Evolutionary conservation across 2,113 vertebrate species (phyloP).

Genomic region (Eleginops maclovinus): DNA sequence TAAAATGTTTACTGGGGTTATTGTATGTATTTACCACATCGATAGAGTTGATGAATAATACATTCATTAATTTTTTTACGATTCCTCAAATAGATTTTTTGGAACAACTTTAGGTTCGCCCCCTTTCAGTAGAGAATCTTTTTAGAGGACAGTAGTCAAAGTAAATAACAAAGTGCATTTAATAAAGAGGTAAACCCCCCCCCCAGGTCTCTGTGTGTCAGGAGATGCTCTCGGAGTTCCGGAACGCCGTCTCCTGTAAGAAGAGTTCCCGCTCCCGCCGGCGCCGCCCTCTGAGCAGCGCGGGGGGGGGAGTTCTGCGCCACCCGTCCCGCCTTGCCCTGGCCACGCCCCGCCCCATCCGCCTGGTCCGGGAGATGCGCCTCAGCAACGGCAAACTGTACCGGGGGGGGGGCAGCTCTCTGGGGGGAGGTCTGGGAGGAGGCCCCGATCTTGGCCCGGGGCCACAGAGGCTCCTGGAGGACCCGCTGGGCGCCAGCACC

Average conservation of each 20-base stretch:
- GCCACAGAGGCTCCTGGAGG: conserved; percentile 90
- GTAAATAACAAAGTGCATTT: too few species aligned
- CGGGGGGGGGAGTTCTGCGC: conserved; percentile 70
- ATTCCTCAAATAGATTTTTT: too few species aligned
- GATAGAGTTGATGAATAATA: too few species aligned
- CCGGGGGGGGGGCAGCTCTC: conserved; percentile 80
- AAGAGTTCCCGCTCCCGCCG: conserved; percentile 91
- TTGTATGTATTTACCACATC: too few species aligned
- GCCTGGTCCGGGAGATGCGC: conserved; percentile 90
- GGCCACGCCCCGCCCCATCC: conserved; percentile 83
- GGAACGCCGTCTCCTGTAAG: conserved; percentile 92
- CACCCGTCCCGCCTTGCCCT: conserved; percentile 80
- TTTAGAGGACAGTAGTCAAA: too few species aligned
- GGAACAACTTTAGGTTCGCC: too few species aligned
- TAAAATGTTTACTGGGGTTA: too few species aligned
- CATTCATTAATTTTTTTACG: too few species aligned
- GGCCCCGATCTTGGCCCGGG: conserved; percentile 82
- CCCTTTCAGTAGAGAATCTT: conserved; percentile 49
- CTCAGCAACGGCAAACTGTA: conserved; percentile 94
- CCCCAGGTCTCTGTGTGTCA: conserved; percentile 92
- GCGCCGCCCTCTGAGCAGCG: conserved; percentile 84
- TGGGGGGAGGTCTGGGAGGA: conserved; percentile 78
- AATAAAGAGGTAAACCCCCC: too few species aligned
- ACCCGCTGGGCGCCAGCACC: conserved; percentile 83
- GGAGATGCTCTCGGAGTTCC: conserved; percentile 94